A percentile compares a stretch with the other conserved stretches of the same genome.
Conservation (phyloP, 2,797 vertebrate genomes). For the Toxotes lorentzi region DNA sequence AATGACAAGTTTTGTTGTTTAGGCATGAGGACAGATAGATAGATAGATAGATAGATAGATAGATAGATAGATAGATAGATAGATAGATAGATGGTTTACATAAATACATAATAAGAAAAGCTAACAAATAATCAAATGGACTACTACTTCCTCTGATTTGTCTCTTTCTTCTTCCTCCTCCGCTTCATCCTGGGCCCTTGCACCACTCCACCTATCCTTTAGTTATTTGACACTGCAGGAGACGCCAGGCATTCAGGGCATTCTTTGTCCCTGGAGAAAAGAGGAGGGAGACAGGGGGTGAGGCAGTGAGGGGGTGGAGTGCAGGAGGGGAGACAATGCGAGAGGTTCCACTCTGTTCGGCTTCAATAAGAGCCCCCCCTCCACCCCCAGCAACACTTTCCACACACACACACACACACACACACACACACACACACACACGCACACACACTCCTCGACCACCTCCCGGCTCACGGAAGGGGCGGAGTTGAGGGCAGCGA, state of each 20-base stretch:
- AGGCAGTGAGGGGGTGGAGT: constrained; percentile 47
- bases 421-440: constrained; percentile 37
- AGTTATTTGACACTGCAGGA: constrained; percentile 81
- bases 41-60: background rate
- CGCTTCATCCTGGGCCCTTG: constrained; percentile 39
- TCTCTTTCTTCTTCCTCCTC: constrained; percentile 34
- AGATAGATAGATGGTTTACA: background rate
- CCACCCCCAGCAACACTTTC: constrained; percentile 5
- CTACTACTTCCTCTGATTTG: constrained; percentile 25
- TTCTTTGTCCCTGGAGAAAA: constrained; percentile 80
- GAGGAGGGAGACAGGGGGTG: constrained; percentile 58
- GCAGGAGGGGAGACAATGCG: constrained; percentile 71
- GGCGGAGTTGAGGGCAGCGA: constrained; percentile 65
- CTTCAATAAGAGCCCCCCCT: constrained; percentile 69
- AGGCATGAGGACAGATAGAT: background rate
- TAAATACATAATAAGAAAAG: constrained; percentile 9
- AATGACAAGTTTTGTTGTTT: background rate
- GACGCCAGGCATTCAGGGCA: constrained; percentile 80
- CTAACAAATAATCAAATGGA: background rate
- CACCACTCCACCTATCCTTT: constrained; percentile 69
- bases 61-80: background rate
- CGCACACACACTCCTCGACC: constrained; percentile 48
- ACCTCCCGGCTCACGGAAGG: constrained; percentile 70
- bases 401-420: constrained; percentile 40
- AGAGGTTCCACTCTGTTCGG: constrained; percentile 77